Percentiles rank a stretch among this genome's conserved stretches.
Evolutionary conservation across 2,888 invertebrate species (phyloP).

Genomic region (Sceliomorpha sp.): DNA sequence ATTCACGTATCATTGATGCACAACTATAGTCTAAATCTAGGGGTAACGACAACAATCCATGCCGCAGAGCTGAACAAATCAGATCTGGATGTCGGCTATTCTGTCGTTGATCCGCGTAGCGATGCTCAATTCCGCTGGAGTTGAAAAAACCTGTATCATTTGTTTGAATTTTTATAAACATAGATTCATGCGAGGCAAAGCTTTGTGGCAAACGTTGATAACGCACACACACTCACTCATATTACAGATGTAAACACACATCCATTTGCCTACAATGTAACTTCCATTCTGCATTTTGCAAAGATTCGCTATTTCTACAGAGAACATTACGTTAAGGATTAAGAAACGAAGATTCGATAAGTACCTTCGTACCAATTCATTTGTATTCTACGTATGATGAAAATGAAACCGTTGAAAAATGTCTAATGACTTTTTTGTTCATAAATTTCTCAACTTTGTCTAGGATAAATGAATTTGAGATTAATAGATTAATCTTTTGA

Average conservation of each 20-base stretch:
- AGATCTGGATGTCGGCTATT: conserved; percentile 38
- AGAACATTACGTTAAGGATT: too few species aligned
- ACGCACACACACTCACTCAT: conserved; percentile 68
- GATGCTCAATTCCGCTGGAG: conserved; percentile 25
- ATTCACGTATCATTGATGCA: conserved; percentile 80
- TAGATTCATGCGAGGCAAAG: conserved; percentile 80
- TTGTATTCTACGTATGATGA: too few species aligned
- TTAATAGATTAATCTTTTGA: conserved; percentile 17
- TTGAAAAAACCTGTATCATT: conserved; percentile 52
- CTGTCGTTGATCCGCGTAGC: conserved; percentile 53
- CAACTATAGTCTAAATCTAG: conserved; percentile 78
- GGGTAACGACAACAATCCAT: conserved; percentile 79
- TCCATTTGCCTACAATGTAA: conserved; percentile 59
- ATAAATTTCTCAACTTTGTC: too few species aligned
- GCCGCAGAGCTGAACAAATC: conserved; percentile 73
- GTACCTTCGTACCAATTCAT: too few species aligned
- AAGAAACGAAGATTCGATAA: too few species aligned
- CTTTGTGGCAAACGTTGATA: conserved; percentile 79
- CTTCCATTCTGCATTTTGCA: conserved; percentile 24
- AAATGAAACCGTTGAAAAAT: too few species aligned
- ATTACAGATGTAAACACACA: conserved; percentile 65
- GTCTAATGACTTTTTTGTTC: too few species aligned
- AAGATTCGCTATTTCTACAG: conserved; percentile 31
- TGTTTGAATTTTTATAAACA: conserved; percentile 71
- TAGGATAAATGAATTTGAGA: background rate